Conservation (phyloP, 2,888 invertebrate species). For the Uloborus plumipes region DNA sequence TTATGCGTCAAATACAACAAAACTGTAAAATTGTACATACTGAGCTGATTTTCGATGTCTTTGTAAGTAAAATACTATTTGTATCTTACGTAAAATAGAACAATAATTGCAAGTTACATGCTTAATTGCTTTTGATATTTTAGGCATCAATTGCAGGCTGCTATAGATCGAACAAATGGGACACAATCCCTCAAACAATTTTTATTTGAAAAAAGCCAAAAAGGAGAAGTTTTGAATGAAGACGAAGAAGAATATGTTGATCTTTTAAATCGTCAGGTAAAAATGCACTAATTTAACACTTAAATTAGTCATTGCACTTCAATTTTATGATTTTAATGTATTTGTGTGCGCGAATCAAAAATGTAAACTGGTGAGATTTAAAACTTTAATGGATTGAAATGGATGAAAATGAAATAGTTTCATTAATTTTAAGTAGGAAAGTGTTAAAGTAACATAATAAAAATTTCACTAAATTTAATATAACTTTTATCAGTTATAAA, state of each 20-base stretch:
- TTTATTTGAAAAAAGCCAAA: constrained; percentile 64
- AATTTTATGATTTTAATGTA: no score
- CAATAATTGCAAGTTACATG: no score
- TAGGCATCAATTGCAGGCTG: constrained; percentile 47
- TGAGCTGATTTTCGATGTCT: background rate
- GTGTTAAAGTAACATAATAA: no score
- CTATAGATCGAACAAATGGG: constrained; percentile 40
- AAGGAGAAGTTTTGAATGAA: constrained; percentile 48
- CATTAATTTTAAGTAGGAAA: no score
- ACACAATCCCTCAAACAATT: constrained; percentile 62
- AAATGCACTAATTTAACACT: background rate
- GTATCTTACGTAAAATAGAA: background rate
- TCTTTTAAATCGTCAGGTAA: constrained; percentile 65
- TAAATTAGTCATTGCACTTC: background rate
- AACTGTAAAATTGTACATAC: background rate
- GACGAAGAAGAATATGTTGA: constrained; percentile 66
- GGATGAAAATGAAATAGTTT: no score
- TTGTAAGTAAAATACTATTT: background rate
- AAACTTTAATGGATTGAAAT: no score
- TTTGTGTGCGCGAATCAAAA: no score
- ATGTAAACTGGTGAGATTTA: no score
- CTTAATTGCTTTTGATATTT: background rate
- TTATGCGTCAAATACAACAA: background rate
- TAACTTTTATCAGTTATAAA: no score
- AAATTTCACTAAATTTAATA: no score